These are phyloP conservation scores for Cantharis lateralis DNA, from an alignment of 2,888 invertebrate species.

Conservation along the genomic window DNA sequence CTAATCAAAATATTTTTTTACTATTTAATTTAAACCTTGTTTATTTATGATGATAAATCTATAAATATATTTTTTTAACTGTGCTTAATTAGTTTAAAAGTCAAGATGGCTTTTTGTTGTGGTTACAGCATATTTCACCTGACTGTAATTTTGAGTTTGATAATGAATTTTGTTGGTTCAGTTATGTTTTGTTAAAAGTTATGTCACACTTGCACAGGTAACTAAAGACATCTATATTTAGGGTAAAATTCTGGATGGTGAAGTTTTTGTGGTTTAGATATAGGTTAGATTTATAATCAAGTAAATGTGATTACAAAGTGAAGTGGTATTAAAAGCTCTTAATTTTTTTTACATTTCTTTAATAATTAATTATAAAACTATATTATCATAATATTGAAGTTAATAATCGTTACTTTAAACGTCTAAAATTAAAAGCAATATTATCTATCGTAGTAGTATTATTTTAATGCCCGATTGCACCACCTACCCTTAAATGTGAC, in stretches of 20 bases:
- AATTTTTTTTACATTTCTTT: background rate
- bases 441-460: background rate
- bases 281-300: background rate
- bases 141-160: background rate
- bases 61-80: background rate
- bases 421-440: background rate
- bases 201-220: background rate
- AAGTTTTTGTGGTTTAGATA: background rate
- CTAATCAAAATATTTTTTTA: background rate
- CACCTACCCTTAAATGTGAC: too few species aligned
- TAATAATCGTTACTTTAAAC: background rate
- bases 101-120: background rate
- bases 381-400: background rate
- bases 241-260: background rate
- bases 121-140: background rate
- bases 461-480: too few species aligned
- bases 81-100: background rate
- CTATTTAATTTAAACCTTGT: background rate
- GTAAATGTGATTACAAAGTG: background rate
- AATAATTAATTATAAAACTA: background rate
- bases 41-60: background rate
- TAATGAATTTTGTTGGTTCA: background rate
- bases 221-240: background rate
- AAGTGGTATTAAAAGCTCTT: background rate
- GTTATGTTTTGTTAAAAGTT: background rate